Evolutionary conservation across 2,888 invertebrate genomes (phyloP).

Genomic region (Tachina lurida): DNA sequence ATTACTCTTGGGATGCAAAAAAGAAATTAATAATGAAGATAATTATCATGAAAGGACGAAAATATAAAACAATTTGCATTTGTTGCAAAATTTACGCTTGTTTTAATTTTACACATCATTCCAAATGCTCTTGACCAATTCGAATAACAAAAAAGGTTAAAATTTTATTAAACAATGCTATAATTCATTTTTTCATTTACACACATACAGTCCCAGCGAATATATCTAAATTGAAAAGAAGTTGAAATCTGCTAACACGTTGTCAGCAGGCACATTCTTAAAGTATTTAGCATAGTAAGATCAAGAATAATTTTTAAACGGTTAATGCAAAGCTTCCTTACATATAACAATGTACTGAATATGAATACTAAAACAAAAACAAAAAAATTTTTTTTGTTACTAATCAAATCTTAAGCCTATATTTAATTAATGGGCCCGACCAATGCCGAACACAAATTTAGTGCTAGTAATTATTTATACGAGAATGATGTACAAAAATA

Average conservation of each 20-base stretch:
- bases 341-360: no score
- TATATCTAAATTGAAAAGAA: background rate
- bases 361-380: no score
- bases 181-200: constrained; percentile 47
- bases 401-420: no score
- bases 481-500: no score
- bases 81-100: constrained; percentile 81
- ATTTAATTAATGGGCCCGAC: no score
- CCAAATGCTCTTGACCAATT: constrained; percentile 33
- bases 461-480: no score
- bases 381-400: no score
- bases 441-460: no score
- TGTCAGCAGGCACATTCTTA: background rate
- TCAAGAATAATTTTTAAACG: no score
- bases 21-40: constrained; percentile 7
- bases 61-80: constrained; percentile 77
- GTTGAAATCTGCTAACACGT: background rate
- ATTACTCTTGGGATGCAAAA: background rate
- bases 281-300: background rate
- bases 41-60: constrained; percentile 27
- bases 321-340: no score
- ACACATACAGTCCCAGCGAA: constrained; percentile 13
- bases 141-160: constrained; percentile 39
- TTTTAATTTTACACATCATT: constrained; percentile 75
- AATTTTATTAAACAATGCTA: constrained; percentile 28